Conservation (phyloP, 2,113 vertebrate species). For the Phaethon lepturus region DNA sequence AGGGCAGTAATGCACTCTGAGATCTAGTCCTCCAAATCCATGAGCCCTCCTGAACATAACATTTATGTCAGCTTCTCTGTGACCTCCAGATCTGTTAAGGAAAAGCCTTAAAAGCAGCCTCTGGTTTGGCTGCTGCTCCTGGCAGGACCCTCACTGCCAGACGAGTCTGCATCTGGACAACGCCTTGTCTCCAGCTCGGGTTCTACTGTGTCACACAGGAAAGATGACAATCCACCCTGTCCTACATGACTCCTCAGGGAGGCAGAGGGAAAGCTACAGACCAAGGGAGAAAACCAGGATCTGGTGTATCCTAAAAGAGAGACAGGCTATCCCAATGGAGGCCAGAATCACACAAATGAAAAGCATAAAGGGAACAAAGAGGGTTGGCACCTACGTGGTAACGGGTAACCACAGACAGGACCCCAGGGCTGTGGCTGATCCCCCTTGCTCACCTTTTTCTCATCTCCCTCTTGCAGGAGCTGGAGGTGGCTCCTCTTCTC, state of each 20-base stretch:
- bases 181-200: not conserved
- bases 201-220: not conserved
- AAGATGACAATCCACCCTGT: not conserved
- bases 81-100: no score
- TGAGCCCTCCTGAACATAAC: not conserved
- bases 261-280: not conserved
- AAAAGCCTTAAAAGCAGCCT: not conserved
- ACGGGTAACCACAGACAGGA: accelerated
- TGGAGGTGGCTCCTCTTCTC: slow-evolving; percentile 90
- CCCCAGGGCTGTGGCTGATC: not conserved
- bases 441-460: slow-evolving; percentile 89
- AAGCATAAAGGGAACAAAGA: accelerated
- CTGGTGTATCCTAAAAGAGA: not conserved
- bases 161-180: no score
- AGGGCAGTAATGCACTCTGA: not conserved
- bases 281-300: not conserved
- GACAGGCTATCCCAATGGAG: accelerated
- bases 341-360: accelerated
- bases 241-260: accelerated
- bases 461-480: slow-evolving; percentile 92
- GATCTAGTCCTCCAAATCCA: not conserved
- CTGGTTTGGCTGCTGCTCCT: not conserved
- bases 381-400: accelerated
- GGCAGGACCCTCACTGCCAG: not conserved
- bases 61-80: not conserved